Evolutionary conservation across 2,797 vertebrate genomes (phyloP).

Genomic region (Galaxias olidus): DNA sequence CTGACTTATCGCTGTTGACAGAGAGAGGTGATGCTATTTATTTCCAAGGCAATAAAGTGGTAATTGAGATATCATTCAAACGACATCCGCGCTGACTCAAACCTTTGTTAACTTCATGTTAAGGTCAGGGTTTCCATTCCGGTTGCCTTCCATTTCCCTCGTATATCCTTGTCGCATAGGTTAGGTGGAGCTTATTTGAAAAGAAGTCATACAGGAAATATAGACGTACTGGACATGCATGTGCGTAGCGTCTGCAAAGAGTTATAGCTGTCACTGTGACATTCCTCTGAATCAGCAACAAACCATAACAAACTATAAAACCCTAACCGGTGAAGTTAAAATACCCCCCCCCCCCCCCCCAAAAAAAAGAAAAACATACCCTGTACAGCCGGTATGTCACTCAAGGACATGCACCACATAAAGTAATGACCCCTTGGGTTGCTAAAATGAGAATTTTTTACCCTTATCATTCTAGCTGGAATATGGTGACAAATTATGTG

Average conservation of each 20-base stretch:
- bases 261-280: too few species aligned
- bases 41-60: conserved; percentile 64
- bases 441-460: conserved; percentile 49
- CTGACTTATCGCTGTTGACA: conserved; percentile 68
- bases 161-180: conserved; percentile 53
- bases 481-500: conserved; percentile 73
- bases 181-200: conserved; percentile 46
- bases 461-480: conserved; percentile 43
- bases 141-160: conserved; percentile 60
- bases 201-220: background rate
- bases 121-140: conserved; percentile 74
- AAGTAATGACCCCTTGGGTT: too few species aligned
- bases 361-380: background rate
- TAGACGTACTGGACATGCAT: too few species aligned
- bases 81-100: conserved; percentile 71
- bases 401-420: too few species aligned
- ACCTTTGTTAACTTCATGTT: conserved; percentile 65
- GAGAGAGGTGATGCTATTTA: conserved; percentile 65
- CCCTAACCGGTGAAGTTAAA: conserved; percentile 7
- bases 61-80: conserved; percentile 81
- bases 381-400: background rate
- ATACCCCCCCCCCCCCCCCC: too few species aligned
- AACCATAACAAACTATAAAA: background rate
- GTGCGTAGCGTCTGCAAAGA: too few species aligned
- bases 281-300: conserved; percentile 11